Evolutionary conservation across 2,797 vertebrate genomes (phyloP), one percentile per base, ranked within the genome.

Genomic region (Cephalopachus bancanus): DNA sequence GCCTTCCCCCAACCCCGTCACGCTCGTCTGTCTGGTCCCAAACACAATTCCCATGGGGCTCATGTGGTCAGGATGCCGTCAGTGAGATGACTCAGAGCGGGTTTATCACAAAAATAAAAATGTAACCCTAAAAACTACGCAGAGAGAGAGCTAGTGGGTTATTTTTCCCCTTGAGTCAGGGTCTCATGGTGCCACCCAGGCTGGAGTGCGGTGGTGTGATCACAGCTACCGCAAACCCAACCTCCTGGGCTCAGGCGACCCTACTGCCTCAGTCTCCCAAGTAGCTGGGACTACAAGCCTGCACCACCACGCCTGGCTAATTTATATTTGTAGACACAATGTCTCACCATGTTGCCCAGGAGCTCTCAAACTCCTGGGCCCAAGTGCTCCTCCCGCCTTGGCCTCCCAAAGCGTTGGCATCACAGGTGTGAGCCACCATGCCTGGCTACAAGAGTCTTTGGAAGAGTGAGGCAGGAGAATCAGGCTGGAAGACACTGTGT

Each of bases 61-160:
- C 1, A 5, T 12, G 53, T 4, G 51, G 86, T 51, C 30, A 72
- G 59, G 24, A 2, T 44, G 59, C 37, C 20, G 30, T 5, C 64
- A 4, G 72, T 28, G 9, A 0, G 20, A 37, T 65, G 84, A 88
- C 89, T 93, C 92, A 60, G 33, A 33, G 55, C 0, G 2, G 67
- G 37, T 37, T n/a, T 22, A 37, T 14, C 76, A 4, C 5, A 11
- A 91, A 81, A 84, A 74, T 19, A 55, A 57, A 72, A 67, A 62
- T 4, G 16, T 7, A 9, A 4, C 33, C 4, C 14, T 0, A 2
- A 64, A 49, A 65, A 76, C 16, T 4, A 10, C 0, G 26, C 37
- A 37, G 0, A 7, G 1, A 33, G 65, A 22, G 64, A 17, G 15
- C 17, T 1, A 4, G 33, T 0, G 20, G 59, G 11, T 89, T 83